phyloP scores from a whole-genome alignment of 2,888 invertebrate species.

The Habroteleia sp. region DNA sequence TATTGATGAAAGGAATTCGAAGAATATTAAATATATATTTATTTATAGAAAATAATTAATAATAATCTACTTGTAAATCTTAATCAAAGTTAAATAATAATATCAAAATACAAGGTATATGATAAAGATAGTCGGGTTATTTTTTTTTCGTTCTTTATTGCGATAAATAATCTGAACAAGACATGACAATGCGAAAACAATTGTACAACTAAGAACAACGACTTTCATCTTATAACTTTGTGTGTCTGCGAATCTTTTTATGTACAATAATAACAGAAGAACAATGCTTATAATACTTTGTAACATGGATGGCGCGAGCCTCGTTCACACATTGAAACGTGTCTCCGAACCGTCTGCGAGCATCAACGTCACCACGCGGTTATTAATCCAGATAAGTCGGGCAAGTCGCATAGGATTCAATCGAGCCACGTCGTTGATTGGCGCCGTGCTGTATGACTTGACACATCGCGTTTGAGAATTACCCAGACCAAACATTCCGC shows the following conservation, averaged over 20 bases:
- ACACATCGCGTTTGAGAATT: conserved; percentile 98
- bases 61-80: no score
- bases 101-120: no score
- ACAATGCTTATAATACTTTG: conserved; percentile 52
- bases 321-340: conserved; percentile 87
- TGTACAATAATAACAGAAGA: conserved; percentile 47
- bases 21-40: no score
- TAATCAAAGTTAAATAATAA: no score
- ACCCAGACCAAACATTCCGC: conserved; percentile 97
- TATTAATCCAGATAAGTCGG: conserved; percentile 97
- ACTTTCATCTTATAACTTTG: conserved; percentile 42
- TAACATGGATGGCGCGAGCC: conserved; percentile 13
- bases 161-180: conserved; percentile 54
- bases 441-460: conserved; percentile 96
- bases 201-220: conserved; percentile 56
- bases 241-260: conserved; percentile 22
- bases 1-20: no score
- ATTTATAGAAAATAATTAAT: no score
- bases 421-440: conserved; percentile 92
- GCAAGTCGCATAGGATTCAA: conserved; percentile 95
- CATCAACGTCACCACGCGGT: conserved; percentile 95
- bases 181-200: conserved; percentile 53
- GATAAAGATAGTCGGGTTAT: no score
- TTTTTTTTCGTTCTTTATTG: conserved; percentile 47
- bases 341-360: conserved; percentile 97